These are phyloP conservation scores for Turritopsis dohrnii DNA, from an alignment of 30 jellyfish, hydroid and myxozoan genomes.

Conservation along the genomic window DNA sequence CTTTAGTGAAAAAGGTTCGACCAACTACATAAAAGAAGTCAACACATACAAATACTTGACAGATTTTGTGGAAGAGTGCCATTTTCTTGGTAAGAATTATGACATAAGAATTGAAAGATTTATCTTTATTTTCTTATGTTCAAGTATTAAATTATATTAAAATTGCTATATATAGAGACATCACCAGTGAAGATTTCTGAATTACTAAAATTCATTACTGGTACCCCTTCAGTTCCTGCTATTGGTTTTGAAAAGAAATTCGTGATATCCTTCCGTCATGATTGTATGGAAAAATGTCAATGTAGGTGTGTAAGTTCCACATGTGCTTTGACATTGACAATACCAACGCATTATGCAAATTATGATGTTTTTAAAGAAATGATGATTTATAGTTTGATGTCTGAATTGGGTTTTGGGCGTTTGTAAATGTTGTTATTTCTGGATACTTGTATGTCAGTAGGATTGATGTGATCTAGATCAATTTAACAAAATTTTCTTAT, in stretches of 20 bases:
- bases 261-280: background rate
- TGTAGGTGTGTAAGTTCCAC: background rate
- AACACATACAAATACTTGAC: background rate
- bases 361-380: background rate
- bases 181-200: background rate
- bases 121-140: too few species aligned
- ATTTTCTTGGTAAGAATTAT: background rate
- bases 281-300: background rate
- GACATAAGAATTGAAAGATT: too few species aligned
- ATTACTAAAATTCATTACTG: background rate
- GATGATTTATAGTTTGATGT: background rate
- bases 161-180: too few species aligned
- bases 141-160: too few species aligned
- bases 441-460: too few species aligned
- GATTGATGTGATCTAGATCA: too few species aligned
- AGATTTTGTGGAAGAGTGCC: background rate
- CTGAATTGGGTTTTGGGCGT: background rate
- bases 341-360: background rate
- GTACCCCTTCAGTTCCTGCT: background rate
- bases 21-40: background rate
- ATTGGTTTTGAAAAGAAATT: background rate
- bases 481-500: too few species aligned
- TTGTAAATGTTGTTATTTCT: too few species aligned
- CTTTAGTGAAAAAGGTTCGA: background rate
- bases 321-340: constrained; percentile 5